Evolutionary conservation across 53 echinoderm and acorn worm species (phyloP).

Genomic region (Zoroaster sp.): DNA sequence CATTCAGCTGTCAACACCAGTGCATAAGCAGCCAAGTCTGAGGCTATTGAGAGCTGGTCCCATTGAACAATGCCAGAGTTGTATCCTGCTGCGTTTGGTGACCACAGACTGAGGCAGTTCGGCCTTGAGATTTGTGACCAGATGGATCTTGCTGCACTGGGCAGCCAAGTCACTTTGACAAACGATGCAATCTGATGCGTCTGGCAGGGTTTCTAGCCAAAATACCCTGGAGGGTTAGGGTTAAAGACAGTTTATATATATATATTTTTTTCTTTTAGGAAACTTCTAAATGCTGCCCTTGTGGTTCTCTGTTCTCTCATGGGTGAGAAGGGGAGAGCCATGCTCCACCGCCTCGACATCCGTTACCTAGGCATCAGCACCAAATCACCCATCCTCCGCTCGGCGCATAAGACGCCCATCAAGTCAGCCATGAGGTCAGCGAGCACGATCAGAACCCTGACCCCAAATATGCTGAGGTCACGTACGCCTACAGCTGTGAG

Average conservation of each 20-base stretch:
- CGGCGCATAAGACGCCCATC: conserved; percentile 65
- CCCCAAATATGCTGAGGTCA: conserved; percentile 37
- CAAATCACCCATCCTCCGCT: conserved; percentile 64
- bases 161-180: too few relatives aligned
- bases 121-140: too few relatives aligned
- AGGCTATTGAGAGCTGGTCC: too few relatives aligned
- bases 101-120: too few relatives aligned
- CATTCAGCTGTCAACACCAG: too few relatives aligned
- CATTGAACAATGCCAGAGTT: too few relatives aligned
- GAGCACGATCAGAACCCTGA: conserved; percentile 58
- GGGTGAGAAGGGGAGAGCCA: conserved; percentile 87
- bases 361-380: conserved; percentile 76
- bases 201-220: too few relatives aligned
- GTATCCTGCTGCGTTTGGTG: too few relatives aligned
- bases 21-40: too few relatives aligned
- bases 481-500: conserved; percentile 41
- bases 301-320: conserved; percentile 77
- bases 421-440: conserved; percentile 77
- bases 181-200: too few relatives aligned
- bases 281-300: conserved; percentile 68
- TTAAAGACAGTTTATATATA: background rate
- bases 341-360: conserved; percentile 80
- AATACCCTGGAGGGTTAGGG: too few relatives aligned
- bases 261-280: conserved; percentile 36
- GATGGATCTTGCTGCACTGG: too few relatives aligned